Conservation (phyloP, 2,888 invertebrate species). For the Phasia obesa region DNA sequence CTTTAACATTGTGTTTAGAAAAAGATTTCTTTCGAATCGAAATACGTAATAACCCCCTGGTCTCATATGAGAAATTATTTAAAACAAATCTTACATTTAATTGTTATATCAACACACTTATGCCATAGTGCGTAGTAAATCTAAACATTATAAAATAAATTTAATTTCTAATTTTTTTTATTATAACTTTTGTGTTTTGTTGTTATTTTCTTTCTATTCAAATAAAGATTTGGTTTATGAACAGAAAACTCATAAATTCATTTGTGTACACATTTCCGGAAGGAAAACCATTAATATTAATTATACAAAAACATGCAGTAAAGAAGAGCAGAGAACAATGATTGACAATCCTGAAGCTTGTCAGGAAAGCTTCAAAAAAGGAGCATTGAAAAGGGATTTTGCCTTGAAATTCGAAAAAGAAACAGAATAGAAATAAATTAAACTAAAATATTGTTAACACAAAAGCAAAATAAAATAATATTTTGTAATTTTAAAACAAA, state of each 20-base stretch:
- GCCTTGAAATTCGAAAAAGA: conserved; percentile 27
- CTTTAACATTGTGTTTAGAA: too few species aligned
- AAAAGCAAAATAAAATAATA: neutral
- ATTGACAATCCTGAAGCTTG: conserved; percentile 40
- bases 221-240: conserved; percentile 11
- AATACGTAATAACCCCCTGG: too few species aligned
- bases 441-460: neutral
- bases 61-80: too few species aligned
- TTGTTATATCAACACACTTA: too few species aligned
- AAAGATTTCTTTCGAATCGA: too few species aligned
- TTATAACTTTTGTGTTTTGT: neutral
- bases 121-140: neutral
- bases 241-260: conserved; percentile 16
- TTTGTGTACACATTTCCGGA: conserved; percentile 11
- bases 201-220: neutral
- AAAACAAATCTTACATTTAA: too few species aligned
- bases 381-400: neutral
- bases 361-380: neutral
- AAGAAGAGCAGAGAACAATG: conserved; percentile 32
- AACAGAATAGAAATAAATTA: neutral
- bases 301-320: conserved; percentile 8
- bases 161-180: neutral
- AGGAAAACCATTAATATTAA: conserved; percentile 49
- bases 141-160: neutral
- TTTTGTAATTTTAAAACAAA: neutral